Percentiles rank a stretch among this genome's conserved stretches.
These are phyloP conservation scores for Rhinella marina DNA, from an alignment of 2,797 vertebrate species.

Conservation along the genomic window DNA sequence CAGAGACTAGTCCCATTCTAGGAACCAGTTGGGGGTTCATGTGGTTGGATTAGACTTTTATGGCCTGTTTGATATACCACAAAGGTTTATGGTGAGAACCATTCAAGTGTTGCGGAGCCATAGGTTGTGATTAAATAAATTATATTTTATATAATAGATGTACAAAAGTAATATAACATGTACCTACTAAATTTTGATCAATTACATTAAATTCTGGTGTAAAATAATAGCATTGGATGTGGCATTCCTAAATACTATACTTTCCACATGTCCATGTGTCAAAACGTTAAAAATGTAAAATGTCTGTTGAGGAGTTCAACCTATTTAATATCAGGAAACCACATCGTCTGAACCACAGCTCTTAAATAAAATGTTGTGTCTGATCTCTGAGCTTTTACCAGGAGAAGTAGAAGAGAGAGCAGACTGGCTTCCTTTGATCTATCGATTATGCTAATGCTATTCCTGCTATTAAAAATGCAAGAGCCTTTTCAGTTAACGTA, in stretches of 20 bases:
- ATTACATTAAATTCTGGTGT: not conserved
- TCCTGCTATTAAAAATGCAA: constrained; percentile 63
- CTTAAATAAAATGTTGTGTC: constrained; percentile 62
- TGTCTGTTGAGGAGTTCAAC: constrained; percentile 43
- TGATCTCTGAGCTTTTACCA: constrained; percentile 59
- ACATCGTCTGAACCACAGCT: constrained; percentile 49
- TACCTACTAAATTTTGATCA: not conserved
- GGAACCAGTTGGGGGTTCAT: too few species aligned
- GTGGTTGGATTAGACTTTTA: too few species aligned
- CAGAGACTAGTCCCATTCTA: too few species aligned
- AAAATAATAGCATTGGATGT: not conserved
- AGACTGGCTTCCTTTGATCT: constrained; percentile 59
- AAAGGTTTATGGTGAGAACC: not conserved
- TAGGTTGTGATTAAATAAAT: not conserved
- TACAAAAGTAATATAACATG: not conserved
- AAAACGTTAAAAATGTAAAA: constrained; percentile 39
- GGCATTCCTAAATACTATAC: not conserved
- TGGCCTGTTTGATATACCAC: not conserved
- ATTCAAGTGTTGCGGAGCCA: not conserved
- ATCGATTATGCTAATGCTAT: constrained; percentile 63
- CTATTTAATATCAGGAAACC: constrained; percentile 57
- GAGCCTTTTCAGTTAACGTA: constrained; percentile 60
- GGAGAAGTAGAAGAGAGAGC: constrained; percentile 47
- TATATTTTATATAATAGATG: not conserved
- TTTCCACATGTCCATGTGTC: constrained; percentile 2